These are phyloP conservation scores for Eudyptes chrysolophus DNA, from an alignment of 2,113 vertebrate species.

Conservation along the genomic window DNA sequence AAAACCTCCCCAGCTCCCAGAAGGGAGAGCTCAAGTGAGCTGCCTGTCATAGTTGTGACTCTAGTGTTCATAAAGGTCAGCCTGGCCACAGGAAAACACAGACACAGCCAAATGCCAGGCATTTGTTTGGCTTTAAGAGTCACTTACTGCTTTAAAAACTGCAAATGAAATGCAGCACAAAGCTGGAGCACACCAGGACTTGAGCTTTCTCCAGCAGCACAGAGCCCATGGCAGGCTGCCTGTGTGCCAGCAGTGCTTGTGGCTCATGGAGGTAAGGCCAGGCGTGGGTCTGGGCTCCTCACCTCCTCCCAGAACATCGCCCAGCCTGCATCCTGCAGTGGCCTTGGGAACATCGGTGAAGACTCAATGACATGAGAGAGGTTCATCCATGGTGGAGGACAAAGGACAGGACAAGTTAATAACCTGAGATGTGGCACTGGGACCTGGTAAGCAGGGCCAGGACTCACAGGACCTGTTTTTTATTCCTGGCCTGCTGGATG, in stretches of 20 bases:
- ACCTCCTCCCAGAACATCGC: not conserved
- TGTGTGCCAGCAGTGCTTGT: not conserved
- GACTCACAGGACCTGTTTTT: not conserved
- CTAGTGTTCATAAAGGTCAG: constrained; percentile 42
- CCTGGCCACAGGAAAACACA: constrained; percentile 12
- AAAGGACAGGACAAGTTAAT: not conserved
- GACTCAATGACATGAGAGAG: not conserved
- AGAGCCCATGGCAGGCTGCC: not conserved
- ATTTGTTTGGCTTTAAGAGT: not conserved
- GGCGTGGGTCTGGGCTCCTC: not conserved
- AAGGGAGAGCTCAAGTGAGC: constrained; percentile 19
- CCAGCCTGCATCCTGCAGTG: not conserved
- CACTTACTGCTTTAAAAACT: constrained; percentile 3
- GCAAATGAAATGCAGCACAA: not conserved
- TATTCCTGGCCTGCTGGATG: not conserved
- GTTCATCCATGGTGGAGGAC: rapidly evolving
- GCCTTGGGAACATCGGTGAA: not conserved
- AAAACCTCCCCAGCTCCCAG: constrained; percentile 22
- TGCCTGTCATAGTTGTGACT: constrained; percentile 7
- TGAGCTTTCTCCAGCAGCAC: not conserved
- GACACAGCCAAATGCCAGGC: constrained; percentile 21
- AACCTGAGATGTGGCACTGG: not conserved
- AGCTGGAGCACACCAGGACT: not conserved
- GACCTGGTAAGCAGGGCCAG: not conserved
- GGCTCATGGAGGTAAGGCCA: not conserved